phyloP scores from a whole-genome alignment of 2,888 invertebrate genomes.

The Spicauda simplicius region DNA sequence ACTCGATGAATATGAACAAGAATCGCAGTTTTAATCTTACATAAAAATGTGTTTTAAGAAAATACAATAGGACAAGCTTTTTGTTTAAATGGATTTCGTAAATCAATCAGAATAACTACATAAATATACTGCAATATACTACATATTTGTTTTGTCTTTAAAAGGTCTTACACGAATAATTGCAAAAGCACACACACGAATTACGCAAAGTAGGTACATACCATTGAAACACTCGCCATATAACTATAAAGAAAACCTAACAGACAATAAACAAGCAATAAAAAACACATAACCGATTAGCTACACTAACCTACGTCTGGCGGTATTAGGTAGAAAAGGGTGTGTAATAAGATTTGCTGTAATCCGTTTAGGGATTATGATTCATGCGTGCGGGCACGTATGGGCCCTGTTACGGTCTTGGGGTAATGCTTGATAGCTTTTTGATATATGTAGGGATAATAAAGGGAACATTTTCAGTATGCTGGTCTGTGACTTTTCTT shows the following conservation, averaged over 20 bases:
- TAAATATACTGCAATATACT: too few relatives aligned
- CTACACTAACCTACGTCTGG: constrained; percentile 53
- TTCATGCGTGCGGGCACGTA: constrained; percentile 62
- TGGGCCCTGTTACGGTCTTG: constrained; percentile 39
- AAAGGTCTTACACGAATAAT: too few relatives aligned
- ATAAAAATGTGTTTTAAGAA: constrained; percentile 4
- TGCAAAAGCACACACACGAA: too few relatives aligned
- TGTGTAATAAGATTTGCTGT: constrained; percentile 75
- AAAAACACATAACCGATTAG: constrained; percentile 33
- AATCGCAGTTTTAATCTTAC: too few relatives aligned
- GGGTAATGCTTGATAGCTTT: constrained; percentile 28
- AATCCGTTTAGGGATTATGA: constrained; percentile 78
- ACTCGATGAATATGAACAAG: too few relatives aligned
- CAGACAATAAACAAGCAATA: constrained; percentile 30
- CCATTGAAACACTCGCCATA: too few relatives aligned
- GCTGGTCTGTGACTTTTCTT: too few relatives aligned
- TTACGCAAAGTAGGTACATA: too few relatives aligned
- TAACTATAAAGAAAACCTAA: neutral
- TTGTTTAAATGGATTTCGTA: constrained; percentile 16
- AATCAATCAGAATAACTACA: too few relatives aligned
- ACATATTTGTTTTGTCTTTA: too few relatives aligned
- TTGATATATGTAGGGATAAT: constrained; percentile 13
- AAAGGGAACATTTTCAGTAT: neutral
- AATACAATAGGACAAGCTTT: constrained; percentile 29
- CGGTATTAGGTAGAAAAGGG: constrained; percentile 73